These are phyloP conservation scores for Dendrocincla fuliginosa DNA, from an alignment of 2,797 vertebrate species.

Conservation along the genomic window DNA sequence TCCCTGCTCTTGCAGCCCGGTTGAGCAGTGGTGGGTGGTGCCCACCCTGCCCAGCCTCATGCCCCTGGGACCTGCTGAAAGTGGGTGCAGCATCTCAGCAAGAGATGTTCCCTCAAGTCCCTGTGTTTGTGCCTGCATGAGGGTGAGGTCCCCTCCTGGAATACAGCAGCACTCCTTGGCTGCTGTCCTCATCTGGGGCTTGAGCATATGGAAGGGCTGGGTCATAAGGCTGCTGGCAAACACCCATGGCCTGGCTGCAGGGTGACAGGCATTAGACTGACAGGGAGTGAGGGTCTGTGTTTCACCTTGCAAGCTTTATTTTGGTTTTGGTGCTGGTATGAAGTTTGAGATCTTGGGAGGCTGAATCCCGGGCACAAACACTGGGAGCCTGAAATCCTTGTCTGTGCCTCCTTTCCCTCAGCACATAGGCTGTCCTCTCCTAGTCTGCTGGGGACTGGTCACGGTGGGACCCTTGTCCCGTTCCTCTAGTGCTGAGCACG, in stretches of 20 bases:
- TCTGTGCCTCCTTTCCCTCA: neutral
- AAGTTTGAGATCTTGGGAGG: neutral
- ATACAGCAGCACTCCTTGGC: neutral
- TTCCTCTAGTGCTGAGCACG: rapidly evolving
- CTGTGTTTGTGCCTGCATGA: rapidly evolving
- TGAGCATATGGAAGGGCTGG: rapidly evolving
- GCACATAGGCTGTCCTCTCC: neutral
- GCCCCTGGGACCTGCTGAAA: neutral
- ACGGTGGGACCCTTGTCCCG: rapidly evolving
- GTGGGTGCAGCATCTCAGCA: neutral
- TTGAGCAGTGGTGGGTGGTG: neutral
- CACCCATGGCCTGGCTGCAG: neutral
- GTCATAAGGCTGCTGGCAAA: neutral
- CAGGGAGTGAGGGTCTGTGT: rapidly evolving
- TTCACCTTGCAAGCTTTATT: neutral
- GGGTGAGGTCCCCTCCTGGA: neutral
- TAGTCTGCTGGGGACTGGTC: rapidly evolving
- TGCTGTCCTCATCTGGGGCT: rapidly evolving
- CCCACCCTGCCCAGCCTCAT: neutral
- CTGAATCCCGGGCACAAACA: rapidly evolving
- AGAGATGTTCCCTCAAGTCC: rapidly evolving
- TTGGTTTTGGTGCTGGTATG: rapidly evolving
- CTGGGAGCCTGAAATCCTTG: neutral
- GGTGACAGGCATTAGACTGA: rapidly evolving
- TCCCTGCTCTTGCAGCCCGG: neutral